phyloP scores from a whole-genome alignment of 1,140 invertebrate genomes.

The Cydia pomonella region DNA sequence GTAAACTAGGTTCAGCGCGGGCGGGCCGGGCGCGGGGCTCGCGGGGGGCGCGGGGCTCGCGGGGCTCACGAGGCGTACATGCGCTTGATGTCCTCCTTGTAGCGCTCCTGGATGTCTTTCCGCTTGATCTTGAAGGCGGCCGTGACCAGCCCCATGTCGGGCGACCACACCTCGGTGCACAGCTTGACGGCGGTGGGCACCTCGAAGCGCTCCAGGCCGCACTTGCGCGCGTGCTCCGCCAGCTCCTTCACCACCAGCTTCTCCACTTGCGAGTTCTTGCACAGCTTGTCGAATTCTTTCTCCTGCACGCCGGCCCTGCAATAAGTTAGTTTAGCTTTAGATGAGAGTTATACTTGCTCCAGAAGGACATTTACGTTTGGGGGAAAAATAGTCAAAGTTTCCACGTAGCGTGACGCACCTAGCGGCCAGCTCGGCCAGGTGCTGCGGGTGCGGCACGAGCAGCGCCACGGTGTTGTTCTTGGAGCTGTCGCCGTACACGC shows the following conservation, averaged over 20 bases:
- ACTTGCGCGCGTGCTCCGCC: slow-evolving; percentile 90
- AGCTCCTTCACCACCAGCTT: slow-evolving; percentile 90
- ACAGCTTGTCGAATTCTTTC: slow-evolving; percentile 87
- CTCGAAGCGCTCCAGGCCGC: slow-evolving; percentile 94
- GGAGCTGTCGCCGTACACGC: too few species aligned
- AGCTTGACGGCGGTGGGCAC: slow-evolving; percentile 95
- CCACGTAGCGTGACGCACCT: too few species aligned
- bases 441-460: too few species aligned
- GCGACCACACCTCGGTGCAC: slow-evolving; percentile 95
- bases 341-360: too few species aligned
- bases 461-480: too few species aligned
- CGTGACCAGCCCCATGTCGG: slow-evolving; percentile 97
- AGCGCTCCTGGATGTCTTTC: slow-evolving; percentile 96
- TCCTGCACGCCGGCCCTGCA: slow-evolving; percentile 82
- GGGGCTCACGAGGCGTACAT: slow-evolving; percentile 94
- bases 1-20: neutral
- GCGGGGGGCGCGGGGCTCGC: slow-evolving; percentile 80
- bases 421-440: too few species aligned
- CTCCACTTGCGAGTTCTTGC: slow-evolving; percentile 85
- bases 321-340: neutral
- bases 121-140: slow-evolving; percentile 98
- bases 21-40: slow-evolving; percentile 69
- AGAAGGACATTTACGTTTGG: too few species aligned
- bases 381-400: too few species aligned
- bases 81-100: slow-evolving; percentile 93